Conservation (phyloP, 1,140 invertebrate genomes). For the Ladona fulva region DNA sequence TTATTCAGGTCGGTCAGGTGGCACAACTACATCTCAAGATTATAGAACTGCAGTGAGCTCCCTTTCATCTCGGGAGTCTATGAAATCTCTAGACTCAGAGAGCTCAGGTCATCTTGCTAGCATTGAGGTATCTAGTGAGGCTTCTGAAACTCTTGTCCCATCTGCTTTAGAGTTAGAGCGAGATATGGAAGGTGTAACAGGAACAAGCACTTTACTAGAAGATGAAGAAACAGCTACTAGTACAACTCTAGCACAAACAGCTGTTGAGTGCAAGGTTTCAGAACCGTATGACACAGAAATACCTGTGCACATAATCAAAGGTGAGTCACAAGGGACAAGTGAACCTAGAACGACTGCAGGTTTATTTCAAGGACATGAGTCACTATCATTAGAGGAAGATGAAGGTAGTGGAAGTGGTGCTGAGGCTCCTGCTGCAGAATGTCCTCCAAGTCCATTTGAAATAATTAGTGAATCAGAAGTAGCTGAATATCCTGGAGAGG, state of each 20-base stretch:
- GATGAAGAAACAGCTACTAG: conserved; percentile 33
- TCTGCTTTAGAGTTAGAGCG: conserved; percentile 49
- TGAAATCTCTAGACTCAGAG: conserved; percentile 80
- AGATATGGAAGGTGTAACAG: conserved; percentile 30
- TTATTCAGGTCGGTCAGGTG: conserved; percentile 55
- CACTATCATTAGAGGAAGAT: conserved; percentile 26
- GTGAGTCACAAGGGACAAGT: conserved; percentile 26
- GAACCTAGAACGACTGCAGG: conserved; percentile 27
- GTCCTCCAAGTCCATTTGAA: conserved; percentile 35
- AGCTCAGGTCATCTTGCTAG: conserved; percentile 79
- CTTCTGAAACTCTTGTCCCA: conserved; percentile 80
- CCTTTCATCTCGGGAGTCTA: conserved; percentile 75
- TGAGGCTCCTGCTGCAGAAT: background rate
- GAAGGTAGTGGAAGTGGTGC: conserved; percentile 20
- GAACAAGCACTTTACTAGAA: conserved; percentile 25
- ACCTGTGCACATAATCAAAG: conserved; percentile 33
- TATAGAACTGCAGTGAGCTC: conserved; percentile 76
- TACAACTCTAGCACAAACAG: background rate
- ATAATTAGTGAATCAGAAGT: conserved; percentile 33
- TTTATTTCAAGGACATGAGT: conserved; percentile 29
- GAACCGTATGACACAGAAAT: conserved; percentile 46
- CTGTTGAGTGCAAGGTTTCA: conserved; percentile 29
- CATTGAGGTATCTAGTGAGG: conserved; percentile 73
- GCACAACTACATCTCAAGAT: conserved; percentile 64
- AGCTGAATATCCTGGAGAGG: conserved; percentile 29